These are phyloP conservation scores for Archocentrus centrarchus DNA, from an alignment of 2,113 vertebrate genomes.

Conservation along the genomic window DNA sequence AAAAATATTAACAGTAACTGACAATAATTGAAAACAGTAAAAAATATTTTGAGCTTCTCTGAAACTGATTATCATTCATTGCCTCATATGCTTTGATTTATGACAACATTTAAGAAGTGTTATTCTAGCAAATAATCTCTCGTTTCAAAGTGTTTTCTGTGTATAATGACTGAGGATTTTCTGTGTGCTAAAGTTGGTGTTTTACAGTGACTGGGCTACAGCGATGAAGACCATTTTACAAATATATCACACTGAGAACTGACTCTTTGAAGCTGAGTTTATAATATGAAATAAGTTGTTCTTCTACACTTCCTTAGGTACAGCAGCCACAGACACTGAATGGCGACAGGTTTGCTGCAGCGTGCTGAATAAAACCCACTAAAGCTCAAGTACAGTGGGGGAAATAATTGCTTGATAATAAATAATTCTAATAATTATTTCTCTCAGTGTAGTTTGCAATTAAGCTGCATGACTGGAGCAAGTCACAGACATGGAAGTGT, in stretches of 20 bases:
- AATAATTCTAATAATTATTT: no score
- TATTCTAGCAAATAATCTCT: background rate
- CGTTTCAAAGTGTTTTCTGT: background rate
- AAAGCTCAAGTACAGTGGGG: background rate
- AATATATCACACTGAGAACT: background rate
- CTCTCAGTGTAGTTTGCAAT: background rate
- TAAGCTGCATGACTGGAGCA: background rate
- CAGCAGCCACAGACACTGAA: background rate
- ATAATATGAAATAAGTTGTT: background rate
- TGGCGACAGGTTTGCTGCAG: rapidly evolving
- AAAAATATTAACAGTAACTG: background rate
- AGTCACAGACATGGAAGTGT: no score
- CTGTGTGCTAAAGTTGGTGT: background rate
- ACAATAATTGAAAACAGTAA: background rate
- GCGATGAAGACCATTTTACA: background rate
- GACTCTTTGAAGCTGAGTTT: background rate
- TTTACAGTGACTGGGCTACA: background rate
- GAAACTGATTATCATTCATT: background rate
- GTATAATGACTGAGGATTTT: background rate
- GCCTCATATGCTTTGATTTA: no score
- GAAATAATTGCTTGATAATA: no score
- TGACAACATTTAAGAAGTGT: background rate
- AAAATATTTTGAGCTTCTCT: background rate
- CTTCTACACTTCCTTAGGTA: background rate
- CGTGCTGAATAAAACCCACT: background rate